Conservation (phyloP, 37 sponge, comb jelly and placozoan genomes). For the Dysidea cf. avara region DNA sequence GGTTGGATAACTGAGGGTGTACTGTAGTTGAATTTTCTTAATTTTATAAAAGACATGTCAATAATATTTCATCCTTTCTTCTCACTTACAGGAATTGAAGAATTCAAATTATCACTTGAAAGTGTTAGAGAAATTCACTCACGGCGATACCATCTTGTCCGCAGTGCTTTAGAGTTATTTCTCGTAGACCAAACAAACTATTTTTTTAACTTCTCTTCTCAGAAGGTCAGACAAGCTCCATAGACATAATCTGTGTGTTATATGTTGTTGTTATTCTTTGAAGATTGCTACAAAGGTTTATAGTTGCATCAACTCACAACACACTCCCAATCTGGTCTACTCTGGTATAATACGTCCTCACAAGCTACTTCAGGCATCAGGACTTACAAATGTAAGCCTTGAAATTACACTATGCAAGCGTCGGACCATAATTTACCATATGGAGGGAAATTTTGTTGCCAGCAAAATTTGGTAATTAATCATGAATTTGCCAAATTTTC, state of each 20-base stretch:
- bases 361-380: constrained; percentile 52
- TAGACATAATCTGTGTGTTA: too few species aligned
- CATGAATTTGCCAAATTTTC: too few species aligned
- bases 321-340: constrained; percentile 79
- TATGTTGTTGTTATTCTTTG: not conserved
- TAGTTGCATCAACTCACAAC: constrained; percentile 58
- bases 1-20: too few species aligned
- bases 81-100: constrained; percentile 2
- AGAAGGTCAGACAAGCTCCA: constrained; percentile 37
- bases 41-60: too few species aligned
- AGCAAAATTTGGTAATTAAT: too few species aligned
- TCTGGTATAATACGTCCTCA: constrained; percentile 58
- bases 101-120: constrained; percentile 63
- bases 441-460: too few species aligned
- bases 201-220: constrained; percentile 82
- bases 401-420: too few species aligned
- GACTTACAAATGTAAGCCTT: constrained; percentile 54
- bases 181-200: constrained; percentile 94
- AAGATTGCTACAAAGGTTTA: constrained; percentile 60
- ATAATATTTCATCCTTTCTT: not conserved
- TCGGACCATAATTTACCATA: too few species aligned
- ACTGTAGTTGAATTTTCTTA: too few species aligned
- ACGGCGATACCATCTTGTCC: constrained; percentile 84
- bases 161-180: constrained; percentile 92
- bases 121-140: constrained; percentile 88